Evolutionary conservation across 2,888 invertebrate species (phyloP).

Genomic region (Andrena trimmerana): DNA sequence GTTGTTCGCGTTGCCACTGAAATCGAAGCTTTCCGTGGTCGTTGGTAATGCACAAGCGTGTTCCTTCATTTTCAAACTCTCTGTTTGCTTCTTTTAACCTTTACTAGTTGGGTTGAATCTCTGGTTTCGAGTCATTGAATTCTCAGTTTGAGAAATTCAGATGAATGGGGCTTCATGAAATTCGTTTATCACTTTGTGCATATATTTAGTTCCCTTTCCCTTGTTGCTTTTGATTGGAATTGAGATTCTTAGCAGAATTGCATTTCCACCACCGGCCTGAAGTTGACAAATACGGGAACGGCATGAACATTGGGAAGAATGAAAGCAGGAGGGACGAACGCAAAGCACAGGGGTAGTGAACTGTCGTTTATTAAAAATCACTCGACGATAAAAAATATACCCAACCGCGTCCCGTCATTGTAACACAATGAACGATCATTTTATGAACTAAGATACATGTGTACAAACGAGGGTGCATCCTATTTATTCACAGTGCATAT

Average conservation of each 20-base stretch:
- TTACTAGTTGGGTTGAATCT: neutral
- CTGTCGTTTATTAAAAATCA: constrained; percentile 65
- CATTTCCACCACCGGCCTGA: neutral
- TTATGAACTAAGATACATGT: constrained; percentile 53
- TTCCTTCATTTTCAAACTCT: neutral
- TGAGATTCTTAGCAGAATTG: neutral
- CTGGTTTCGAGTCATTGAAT: neutral
- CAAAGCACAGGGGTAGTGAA: constrained; percentile 9
- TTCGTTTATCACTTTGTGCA: neutral
- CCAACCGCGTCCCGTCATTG: constrained; percentile 40
- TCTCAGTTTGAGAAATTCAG: neutral
- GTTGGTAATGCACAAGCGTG: constrained; percentile 46
- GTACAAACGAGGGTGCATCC: constrained; percentile 48
- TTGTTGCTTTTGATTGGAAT: neutral
- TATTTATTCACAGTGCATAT: constrained; percentile 44
- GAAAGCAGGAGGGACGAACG: neutral
- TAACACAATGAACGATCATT: constrained; percentile 34
- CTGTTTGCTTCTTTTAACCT: neutral
- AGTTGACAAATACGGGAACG: neutral
- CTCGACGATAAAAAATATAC: constrained; percentile 68
- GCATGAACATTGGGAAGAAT: neutral
- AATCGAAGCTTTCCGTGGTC: neutral
- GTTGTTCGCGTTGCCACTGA: neutral
- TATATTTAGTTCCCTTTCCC: neutral
- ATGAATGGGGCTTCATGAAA: neutral